Conservation (phyloP, 2,113 vertebrate genomes). For the Rhinopomastus cyanomelas region DNA sequence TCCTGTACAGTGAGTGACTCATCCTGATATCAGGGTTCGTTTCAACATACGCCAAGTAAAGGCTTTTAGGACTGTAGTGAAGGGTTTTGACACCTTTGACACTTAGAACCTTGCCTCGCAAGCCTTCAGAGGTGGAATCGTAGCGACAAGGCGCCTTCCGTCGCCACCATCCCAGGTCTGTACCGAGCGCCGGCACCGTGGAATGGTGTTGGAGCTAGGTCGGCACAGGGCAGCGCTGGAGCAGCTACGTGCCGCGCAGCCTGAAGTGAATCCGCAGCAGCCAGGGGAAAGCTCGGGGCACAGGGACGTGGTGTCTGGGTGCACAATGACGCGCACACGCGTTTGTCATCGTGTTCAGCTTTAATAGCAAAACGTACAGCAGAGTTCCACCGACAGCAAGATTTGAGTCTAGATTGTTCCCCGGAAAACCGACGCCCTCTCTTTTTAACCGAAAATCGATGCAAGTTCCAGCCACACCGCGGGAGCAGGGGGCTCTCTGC, state of each 20-base stretch:
- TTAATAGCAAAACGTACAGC: constrained; percentile 62
- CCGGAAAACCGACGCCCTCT: constrained; percentile 44
- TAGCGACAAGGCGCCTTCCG: background rate
- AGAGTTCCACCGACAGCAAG: constrained; percentile 44
- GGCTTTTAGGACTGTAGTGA: background rate
- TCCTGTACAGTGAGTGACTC: constrained; percentile 22
- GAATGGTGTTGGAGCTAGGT: background rate
- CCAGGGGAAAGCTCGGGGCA: background rate
- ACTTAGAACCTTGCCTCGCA: background rate
- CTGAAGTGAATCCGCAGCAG: background rate
- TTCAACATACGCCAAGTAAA: background rate
- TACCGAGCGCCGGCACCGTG: background rate
- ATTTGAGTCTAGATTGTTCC: constrained; percentile 51
- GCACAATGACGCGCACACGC: constrained; percentile 47
- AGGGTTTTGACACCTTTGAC: background rate
- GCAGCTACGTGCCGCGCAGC: background rate
- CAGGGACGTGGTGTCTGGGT: background rate
- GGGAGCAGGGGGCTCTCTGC: constrained; percentile 18
- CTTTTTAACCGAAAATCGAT: constrained; percentile 25
- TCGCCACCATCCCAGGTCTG: background rate
- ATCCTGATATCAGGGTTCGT: background rate
- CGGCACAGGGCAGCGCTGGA: background rate
- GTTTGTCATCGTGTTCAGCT: constrained; percentile 30
- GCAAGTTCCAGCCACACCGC: constrained; percentile 35
- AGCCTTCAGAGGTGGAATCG: background rate